Percentiles rank a stretch among this genome's conserved stretches.
Conservation (phyloP, 1,140 invertebrate species). For the Venustaconcha ellipsiformis region DNA sequence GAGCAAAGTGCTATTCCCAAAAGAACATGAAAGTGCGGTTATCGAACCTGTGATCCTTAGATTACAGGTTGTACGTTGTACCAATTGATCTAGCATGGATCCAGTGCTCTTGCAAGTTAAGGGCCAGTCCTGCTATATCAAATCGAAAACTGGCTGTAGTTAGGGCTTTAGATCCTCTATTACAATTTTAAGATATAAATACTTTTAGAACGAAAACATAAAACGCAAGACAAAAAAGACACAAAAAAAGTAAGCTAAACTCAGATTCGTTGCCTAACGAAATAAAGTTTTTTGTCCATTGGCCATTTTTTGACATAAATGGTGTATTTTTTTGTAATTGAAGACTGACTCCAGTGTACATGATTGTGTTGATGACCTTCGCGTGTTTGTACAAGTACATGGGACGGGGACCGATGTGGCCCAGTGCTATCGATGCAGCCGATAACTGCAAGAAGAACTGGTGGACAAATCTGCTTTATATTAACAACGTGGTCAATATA, state of each 20-base stretch:
- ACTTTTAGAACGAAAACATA: not conserved
- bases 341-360: slow-evolving; percentile 83
- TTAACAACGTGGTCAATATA: slow-evolving; percentile 85
- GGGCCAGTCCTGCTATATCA: no score
- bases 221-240: not conserved
- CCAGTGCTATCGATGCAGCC: slow-evolving; percentile 34
- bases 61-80: no score
- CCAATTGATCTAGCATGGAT: no score
- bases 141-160: no score
- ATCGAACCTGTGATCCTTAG: no score
- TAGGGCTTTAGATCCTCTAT: no score
- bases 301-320: slow-evolving; percentile 2
- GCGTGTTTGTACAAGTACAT: slow-evolving; percentile 78
- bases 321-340: slow-evolving; percentile 4
- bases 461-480: slow-evolving; percentile 87
- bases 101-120: no score
- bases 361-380: slow-evolving; percentile 84
- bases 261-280: no score
- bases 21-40: no score
- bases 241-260: not conserved
- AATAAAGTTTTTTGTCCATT: no score
- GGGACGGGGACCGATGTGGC: slow-evolving; percentile 79
- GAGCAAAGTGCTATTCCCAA: no score
- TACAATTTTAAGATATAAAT: no score
- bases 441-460: slow-evolving; percentile 77